Evolutionary conservation across 2,888 invertebrate genomes (phyloP).

Genomic region (Cartodere bifasciata): DNA sequence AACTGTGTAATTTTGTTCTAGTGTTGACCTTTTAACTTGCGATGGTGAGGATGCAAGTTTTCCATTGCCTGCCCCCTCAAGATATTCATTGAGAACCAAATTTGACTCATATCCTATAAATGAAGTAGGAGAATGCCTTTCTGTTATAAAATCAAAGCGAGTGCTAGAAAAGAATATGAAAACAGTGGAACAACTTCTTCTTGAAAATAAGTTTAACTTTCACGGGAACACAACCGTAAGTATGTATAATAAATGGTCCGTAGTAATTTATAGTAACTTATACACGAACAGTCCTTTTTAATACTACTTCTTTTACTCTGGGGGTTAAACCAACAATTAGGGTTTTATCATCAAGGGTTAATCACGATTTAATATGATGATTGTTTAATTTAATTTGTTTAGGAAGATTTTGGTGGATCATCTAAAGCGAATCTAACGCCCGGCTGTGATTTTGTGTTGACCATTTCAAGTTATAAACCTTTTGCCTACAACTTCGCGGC

Average conservation of each 20-base stretch:
- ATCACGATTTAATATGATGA: constrained; percentile 1
- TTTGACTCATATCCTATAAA: too few relatives aligned
- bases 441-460: constrained; percentile 20
- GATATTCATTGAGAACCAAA: background rate
- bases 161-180: too few relatives aligned
- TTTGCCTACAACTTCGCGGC: constrained; percentile 14
- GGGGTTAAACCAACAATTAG: background rate
- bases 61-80: background rate
- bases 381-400: background rate
- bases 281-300: too few relatives aligned
- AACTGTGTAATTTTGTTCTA: background rate
- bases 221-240: too few relatives aligned
- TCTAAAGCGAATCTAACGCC: constrained; percentile 16
- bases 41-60: constrained; percentile 6
- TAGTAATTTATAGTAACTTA: too few relatives aligned
- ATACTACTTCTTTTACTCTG: too few relatives aligned
- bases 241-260: too few relatives aligned
- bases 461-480: constrained; percentile 20
- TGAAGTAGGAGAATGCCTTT: too few relatives aligned
- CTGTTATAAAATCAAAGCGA: too few relatives aligned
- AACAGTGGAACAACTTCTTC: too few relatives aligned
- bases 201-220: too few relatives aligned
- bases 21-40: constrained; percentile 6
- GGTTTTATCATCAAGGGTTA: background rate
- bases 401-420: background rate